Evolutionary conservation across 2,888 invertebrate species (phyloP).

Genomic region (Crematogaster levior): DNA sequence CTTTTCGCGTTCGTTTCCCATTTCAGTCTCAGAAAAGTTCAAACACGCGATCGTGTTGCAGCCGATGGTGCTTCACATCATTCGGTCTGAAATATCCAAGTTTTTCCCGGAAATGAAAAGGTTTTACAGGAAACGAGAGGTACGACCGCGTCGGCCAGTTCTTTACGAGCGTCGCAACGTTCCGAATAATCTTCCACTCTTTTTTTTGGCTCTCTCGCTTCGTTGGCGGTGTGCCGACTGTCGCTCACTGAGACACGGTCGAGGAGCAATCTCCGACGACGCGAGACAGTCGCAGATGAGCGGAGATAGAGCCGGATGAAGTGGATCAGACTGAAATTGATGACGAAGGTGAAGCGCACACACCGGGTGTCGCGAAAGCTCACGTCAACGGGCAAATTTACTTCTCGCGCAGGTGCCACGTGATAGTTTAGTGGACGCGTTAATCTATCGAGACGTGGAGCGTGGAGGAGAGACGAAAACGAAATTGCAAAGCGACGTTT

Average conservation of each 20-base stretch:
- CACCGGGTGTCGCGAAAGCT: slow-evolving; percentile 11
- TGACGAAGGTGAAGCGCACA: slow-evolving; percentile 1
- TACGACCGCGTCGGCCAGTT: not conserved
- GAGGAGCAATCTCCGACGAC: not conserved
- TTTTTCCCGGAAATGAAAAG: not conserved
- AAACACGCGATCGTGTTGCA: not conserved
- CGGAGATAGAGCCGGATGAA: slow-evolving; percentile 27
- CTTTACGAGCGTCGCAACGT: slow-evolving; percentile 34
- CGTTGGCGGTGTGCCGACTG: slow-evolving; percentile 78
- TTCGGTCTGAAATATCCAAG: not conserved
- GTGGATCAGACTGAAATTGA: slow-evolving; percentile 25
- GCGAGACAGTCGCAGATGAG: slow-evolving; percentile 28
- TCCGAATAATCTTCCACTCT: slow-evolving; percentile 45
- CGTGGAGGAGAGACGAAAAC: slow-evolving; percentile 53
- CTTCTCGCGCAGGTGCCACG: not conserved
- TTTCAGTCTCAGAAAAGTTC: not conserved
- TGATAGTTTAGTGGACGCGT: not conserved
- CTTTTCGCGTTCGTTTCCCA: not conserved
- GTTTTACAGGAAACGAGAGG: not conserved
- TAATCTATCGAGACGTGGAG: not conserved
- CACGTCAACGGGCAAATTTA: not conserved
- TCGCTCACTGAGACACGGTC: slow-evolving; percentile 38
- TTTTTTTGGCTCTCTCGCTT: slow-evolving; percentile 32
- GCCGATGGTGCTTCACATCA: not conserved
- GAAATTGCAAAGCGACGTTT: slow-evolving; percentile 59